phyloP scores from a whole-genome alignment of 2,888 invertebrate species.

The Nycteola revayana region DNA sequence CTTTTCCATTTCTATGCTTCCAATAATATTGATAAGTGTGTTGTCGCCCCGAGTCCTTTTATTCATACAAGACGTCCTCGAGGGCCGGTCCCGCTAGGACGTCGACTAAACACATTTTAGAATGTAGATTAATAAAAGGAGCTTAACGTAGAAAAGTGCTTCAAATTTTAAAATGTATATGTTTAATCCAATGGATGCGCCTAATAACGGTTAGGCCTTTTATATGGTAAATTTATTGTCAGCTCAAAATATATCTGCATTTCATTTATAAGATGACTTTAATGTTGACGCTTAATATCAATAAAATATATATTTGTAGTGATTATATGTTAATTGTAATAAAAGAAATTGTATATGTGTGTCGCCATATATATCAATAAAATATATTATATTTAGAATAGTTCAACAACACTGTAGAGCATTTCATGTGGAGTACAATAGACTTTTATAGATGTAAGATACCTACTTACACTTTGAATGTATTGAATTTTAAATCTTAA shows the following conservation, averaged over 20 bases:
- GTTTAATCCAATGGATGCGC: slow-evolving; percentile 27
- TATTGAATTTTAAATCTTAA: slow-evolving; percentile 17
- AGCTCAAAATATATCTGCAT: slow-evolving; percentile 30
- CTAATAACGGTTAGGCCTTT: slow-evolving; percentile 30
- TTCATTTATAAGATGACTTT: slow-evolving; percentile 21
- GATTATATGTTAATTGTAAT: slow-evolving; percentile 37
- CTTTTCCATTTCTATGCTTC: too few relatives aligned
- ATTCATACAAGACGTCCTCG: not conserved
- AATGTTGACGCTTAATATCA: slow-evolving; percentile 31
- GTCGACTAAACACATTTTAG: slow-evolving; percentile 38
- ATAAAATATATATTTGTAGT: slow-evolving; percentile 41
- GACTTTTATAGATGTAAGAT: slow-evolving; percentile 21
- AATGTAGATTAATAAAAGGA: slow-evolving; percentile 46
- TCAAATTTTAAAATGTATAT: slow-evolving; percentile 37
- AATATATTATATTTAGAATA: slow-evolving; percentile 24
- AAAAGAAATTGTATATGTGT: slow-evolving; percentile 23
- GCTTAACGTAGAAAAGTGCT: slow-evolving; percentile 50
- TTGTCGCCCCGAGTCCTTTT: too few relatives aligned
- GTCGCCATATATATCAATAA: slow-evolving; percentile 21
- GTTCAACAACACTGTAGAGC: slow-evolving; percentile 20
- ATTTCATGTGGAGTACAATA: slow-evolving; percentile 34
- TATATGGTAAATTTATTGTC: slow-evolving; percentile 28
- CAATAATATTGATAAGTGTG: too few relatives aligned
- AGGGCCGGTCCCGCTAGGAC: slow-evolving; percentile 25
- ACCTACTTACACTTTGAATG: slow-evolving; percentile 16